These are phyloP conservation scores for Drosophila heteroneura DNA, from an alignment of 2,888 invertebrate genomes.

Conservation along the genomic window DNA sequence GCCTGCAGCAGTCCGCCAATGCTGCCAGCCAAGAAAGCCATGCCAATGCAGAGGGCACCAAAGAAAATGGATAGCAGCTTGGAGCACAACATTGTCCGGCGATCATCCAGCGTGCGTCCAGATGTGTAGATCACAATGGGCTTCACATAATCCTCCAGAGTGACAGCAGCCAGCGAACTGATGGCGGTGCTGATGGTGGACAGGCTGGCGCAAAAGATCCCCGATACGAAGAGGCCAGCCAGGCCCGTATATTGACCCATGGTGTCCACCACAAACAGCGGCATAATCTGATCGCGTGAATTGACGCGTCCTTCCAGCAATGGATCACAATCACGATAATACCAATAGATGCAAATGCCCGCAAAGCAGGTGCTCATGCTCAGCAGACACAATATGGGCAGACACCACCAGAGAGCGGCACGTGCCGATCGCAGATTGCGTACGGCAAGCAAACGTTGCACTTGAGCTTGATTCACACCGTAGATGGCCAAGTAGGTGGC, in stretches of 20 bases:
- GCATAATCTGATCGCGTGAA: conserved; percentile 92
- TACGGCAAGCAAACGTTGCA: conserved; percentile 90
- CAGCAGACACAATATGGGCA: conserved; percentile 91
- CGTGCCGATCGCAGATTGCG: conserved; percentile 90
- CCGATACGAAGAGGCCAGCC: conserved; percentile 95
- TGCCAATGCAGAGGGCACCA: conserved; percentile 91
- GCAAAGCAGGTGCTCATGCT: conserved; percentile 91
- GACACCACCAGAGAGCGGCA: conserved; percentile 91
- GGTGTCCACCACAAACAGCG: conserved; percentile 91
- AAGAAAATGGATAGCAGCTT: conserved; percentile 90
- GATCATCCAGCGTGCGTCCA: conserved; percentile 84
- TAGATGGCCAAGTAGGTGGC: conserved; percentile 93
- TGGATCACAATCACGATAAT: conserved; percentile 94
- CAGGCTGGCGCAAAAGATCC: conserved; percentile 95
- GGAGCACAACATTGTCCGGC: conserved; percentile 86
- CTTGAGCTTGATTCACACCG: conserved; percentile 95
- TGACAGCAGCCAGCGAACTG: conserved; percentile 95
- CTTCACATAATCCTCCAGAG: conserved; percentile 94
- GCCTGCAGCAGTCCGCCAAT: conserved; percentile 95
- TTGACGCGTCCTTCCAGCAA: conserved; percentile 87
- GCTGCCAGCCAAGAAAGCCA: conserved; percentile 93
- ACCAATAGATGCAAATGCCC: conserved; percentile 94
- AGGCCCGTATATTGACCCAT: conserved; percentile 91
- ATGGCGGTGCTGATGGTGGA: conserved; percentile 96
- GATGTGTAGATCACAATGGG: conserved; percentile 84